Percentiles rank a stretch among this genome's conserved stretches.
phyloP scores from a whole-genome alignment of 2,888 invertebrate genomes.

The Amorpha juglandis region DNA sequence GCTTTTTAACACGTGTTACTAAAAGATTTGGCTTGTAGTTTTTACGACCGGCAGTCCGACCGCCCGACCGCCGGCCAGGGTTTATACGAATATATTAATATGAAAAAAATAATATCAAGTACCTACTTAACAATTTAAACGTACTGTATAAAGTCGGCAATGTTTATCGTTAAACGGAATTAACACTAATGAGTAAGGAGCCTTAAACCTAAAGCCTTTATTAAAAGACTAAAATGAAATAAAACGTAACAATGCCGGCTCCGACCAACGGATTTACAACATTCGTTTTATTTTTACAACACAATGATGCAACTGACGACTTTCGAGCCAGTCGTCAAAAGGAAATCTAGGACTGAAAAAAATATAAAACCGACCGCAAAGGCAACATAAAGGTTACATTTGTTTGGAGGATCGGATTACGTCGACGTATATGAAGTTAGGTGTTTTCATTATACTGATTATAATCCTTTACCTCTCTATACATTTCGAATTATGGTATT shows the following conservation, averaged over 20 bases:
- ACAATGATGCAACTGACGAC: conserved; percentile 15
- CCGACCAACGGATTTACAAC: background rate
- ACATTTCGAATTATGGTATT: background rate
- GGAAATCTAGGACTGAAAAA: conserved; percentile 18
- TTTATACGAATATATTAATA: no score
- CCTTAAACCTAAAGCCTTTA: no score
- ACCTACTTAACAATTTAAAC: no score
- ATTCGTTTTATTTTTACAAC: conserved; percentile 4
- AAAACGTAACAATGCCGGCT: background rate
- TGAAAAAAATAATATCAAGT: no score
- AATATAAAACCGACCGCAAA: conserved; percentile 26
- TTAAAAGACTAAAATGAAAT: no score
- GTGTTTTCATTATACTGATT: conserved; percentile 13
- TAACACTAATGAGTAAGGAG: no score
- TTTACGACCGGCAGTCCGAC: no score
- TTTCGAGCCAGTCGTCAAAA: conserved; percentile 2
- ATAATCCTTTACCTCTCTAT: background rate
- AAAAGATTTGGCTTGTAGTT: no score
- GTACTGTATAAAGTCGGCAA: no score
- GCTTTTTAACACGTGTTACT: no score
- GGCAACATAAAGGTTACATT: conserved; percentile 5
- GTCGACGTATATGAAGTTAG: conserved; percentile 21
- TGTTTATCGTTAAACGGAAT: no score
- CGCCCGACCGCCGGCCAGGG: no score
- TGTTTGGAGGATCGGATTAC: conserved; percentile 27